Base-by-base conservation (phyloP, 1,140 invertebrate genomes). In the Thrips palmi region DNA sequence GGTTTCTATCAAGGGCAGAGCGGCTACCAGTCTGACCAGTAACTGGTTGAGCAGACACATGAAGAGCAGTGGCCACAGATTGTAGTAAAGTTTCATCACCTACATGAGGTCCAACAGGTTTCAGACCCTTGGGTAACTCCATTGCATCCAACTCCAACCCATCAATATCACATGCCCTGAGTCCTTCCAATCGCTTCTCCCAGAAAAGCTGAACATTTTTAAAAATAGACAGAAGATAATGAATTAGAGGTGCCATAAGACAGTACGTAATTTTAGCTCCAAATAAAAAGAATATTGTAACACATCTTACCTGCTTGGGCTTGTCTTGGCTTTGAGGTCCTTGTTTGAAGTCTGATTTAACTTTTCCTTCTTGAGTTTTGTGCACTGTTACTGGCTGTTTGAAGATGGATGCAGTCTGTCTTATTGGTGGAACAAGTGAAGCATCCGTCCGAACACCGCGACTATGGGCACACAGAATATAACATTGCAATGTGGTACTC, bases 351-450 rank as follows among this genome's bases (percentile, higher is more conserved):
- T 93, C 88, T 22, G 71, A 67, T 56, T 88, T 91, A 1, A 87
- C 78, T 65, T 83, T 85, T 44, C 74, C 77, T 47, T 86, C 81
- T 60, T 86, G 77, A 44, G 76, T 87, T 59, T 85, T 87, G 44
- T 87, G 74, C 14, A 97, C 80, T 4, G 91, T 97, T 0, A 98
- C 93, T 12, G 93, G 92, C 54, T 97, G 93, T 54, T 97, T 97
- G 52, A 97, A 97, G 53, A 97, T 97, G 2, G 89, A 96, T 2
- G 91, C 91, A 5, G 92, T 97, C 63, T 97, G 92, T 40, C 93
- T 67, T 38, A 97, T 96, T 14, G 94, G 93, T 36, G 92, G 82
- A 22, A 91, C 79, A 17, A 97, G 56, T 15, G 84, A 87, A 17
- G 82, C 72, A 63, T 96, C 91, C 53, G 80, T 86, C 47, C 87